These are phyloP conservation scores for Cheilosia vulpina DNA, from an alignment of 2,888 invertebrate species.

Conservation along the genomic window DNA sequence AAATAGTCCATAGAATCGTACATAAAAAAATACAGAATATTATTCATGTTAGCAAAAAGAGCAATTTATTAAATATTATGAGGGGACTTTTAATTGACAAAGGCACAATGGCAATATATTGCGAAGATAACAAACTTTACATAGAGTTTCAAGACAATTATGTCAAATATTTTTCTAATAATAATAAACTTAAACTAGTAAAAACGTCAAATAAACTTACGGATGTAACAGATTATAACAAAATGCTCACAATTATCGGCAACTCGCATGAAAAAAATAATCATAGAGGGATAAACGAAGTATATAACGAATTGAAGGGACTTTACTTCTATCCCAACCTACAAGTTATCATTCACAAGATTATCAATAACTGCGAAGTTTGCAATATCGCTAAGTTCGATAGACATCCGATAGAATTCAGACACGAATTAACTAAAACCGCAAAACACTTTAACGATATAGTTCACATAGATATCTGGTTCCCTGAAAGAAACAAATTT, in stretches of 20 bases:
- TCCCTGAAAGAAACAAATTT: conserved; percentile 3
- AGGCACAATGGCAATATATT: not conserved
- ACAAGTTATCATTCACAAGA: not conserved
- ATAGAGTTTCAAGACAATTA: conserved; percentile 1
- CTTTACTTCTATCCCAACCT: not conserved
- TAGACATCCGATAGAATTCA: not conserved
- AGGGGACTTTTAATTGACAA: not conserved
- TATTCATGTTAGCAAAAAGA: conserved; percentile 4
- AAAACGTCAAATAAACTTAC: not conserved
- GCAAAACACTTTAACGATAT: not conserved
- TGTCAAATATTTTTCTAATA: not conserved
- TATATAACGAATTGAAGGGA: not conserved
- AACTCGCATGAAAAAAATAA: not conserved
- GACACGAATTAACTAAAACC: conserved; percentile 4
- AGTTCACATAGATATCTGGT: conserved; percentile 5
- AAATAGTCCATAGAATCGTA: not conserved
- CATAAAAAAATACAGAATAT: not conserved
- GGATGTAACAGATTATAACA: too few relatives aligned
- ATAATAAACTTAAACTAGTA: not conserved
- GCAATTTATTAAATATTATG: not conserved
- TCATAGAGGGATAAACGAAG: not conserved
- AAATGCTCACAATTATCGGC: not conserved
- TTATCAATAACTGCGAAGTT: not conserved
- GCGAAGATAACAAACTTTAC: not conserved
- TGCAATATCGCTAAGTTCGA: conserved; percentile 2